Conservation (phyloP, 1,140 invertebrate species). For the Pseudomyrmex gracilis region DNA sequence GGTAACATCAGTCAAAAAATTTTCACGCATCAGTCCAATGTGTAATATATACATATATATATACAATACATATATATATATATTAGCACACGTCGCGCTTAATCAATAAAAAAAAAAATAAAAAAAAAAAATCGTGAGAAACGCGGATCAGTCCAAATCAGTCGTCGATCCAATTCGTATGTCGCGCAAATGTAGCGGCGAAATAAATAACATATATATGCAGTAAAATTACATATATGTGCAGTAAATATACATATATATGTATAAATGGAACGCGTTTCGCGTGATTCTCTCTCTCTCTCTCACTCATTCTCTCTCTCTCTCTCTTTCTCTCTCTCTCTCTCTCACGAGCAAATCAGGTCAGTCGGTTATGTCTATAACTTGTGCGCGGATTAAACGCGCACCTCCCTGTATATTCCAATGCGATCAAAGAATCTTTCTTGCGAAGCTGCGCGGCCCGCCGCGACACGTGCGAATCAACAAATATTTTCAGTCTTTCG, state of each 20-base stretch:
- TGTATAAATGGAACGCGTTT: constrained; percentile 37
- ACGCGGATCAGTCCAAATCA: constrained; percentile 84
- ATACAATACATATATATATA: too few species aligned
- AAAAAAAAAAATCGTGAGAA: constrained; percentile 42
- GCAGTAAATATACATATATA: constrained; percentile 32
- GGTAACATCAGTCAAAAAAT: constrained; percentile 85
- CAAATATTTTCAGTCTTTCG: constrained; percentile 73
- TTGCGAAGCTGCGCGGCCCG: constrained; percentile 38
- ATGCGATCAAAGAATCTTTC: constrained; percentile 41
- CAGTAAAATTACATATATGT: constrained; percentile 37
- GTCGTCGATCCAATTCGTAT: constrained; percentile 76
- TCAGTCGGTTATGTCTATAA: constrained; percentile 32
- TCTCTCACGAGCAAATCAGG: constrained; percentile 37
- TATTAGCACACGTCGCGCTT: constrained; percentile 76
- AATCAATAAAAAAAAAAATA: constrained; percentile 74
- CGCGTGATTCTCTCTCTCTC: not conserved
- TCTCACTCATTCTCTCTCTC: constrained; percentile 1
- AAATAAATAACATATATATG: constrained; percentile 34
- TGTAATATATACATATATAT: constrained; percentile 34
- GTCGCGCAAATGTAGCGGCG: constrained; percentile 49
- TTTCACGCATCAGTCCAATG: constrained; percentile 85
- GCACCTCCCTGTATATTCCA: constrained; percentile 8
- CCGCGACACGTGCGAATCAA: constrained; percentile 69
- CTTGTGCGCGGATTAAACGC: constrained; percentile 2
- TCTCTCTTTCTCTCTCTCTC: too few species aligned